Base-by-base conservation (phyloP, 1,140 invertebrate genomes). In the Tenebrio molitor region DNA sequence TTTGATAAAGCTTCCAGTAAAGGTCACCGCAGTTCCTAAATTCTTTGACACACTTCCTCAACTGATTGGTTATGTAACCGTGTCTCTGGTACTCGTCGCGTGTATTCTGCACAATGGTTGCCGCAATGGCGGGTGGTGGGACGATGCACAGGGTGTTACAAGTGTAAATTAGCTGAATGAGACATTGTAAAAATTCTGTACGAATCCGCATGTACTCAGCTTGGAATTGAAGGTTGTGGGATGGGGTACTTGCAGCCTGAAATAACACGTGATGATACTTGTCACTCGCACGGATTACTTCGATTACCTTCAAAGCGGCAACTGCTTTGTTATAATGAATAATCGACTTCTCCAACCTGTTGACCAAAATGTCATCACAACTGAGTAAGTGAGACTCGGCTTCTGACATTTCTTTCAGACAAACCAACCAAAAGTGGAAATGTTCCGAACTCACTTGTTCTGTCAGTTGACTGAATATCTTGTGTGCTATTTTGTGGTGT, bases 121-220 rank as follows among this genome's bases (percentile, higher is more conserved):
- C 88, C 0, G 95, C 95, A 72, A 97, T 96, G 1, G 96, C 96
- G 1, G 96, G 95, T 21, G 96, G 95, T 16, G 96, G 96, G 50
- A 95, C 93, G 68, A 95, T 95, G 77, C 93, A 93, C 19, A 97
- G 87, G 36, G 93, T 92, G 79, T 91, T 89, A 78, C 93, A 95
- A 0, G 92, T 90, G 25, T 91, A 89, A 15, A 95, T 85, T 4
- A 97, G 85, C 75, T 93, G 89, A 0, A 89, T 86, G 23, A 95
- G 86, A 12, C 91, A 89, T 72, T 93, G 90, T 10, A 97, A 84
- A 77, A 95, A 90, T 83, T 94, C 91, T 12, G 89, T 89, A 4
- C 95, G 85, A 8, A 93, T 83, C 76, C 87, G 90, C 14, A 91
- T 88, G 83, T 91, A 97, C 82, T 92, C 93, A 67, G 89, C 89